Evolutionary conservation across 2,797 vertebrate genomes (phyloP), one percentile per base, ranked within the genome.

Genomic region (Alca torda): DNA sequence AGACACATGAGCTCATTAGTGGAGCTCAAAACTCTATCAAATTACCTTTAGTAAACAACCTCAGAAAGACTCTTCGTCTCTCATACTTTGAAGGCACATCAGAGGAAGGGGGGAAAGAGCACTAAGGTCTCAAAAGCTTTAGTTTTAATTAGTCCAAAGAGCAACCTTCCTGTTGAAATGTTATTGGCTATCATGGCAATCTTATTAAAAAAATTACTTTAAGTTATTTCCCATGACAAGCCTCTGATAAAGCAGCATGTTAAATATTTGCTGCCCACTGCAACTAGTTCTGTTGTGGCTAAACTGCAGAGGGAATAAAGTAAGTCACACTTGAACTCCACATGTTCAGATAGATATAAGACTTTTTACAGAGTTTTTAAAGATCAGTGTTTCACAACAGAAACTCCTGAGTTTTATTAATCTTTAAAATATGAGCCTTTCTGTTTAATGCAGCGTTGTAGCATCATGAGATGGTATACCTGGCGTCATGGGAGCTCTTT

Each of bases 71-170:
- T 91, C 43, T 76, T 95, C 6, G 8, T 69, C 13, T 90, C 64
- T 72, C 50, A 50, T 14, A 77, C 56, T 94, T 88, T 89, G 78
- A 95, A 88, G 73, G 67, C 25, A 50, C 13, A 48, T 86, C 54
- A 72, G 63, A 31, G 57, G 37, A 51, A 28, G 23, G 16, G 39
- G n/a, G 56, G 39, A 19, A 91, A 61, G 45, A 81, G 31, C 11
- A 3, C 54, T 68, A 95, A 67, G 87, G 53, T 69, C 92, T 97
- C 84, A 70, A 84, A 96, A 96, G 81, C 80, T 94, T 96, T 96
- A 86, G 64, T 95, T 97, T 96, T 96, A 93, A 97, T 91, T 95
- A 89, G 87, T 94, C 93, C n/a, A 77, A 95, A 96, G 95, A 93
- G 87, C 50, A 81, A 26, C 64, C 63, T 94, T 91, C 76, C 45